These are phyloP conservation scores for Cisticola juncidis DNA, from an alignment of 2,113 vertebrate genomes.

Conservation along the genomic window DNA sequence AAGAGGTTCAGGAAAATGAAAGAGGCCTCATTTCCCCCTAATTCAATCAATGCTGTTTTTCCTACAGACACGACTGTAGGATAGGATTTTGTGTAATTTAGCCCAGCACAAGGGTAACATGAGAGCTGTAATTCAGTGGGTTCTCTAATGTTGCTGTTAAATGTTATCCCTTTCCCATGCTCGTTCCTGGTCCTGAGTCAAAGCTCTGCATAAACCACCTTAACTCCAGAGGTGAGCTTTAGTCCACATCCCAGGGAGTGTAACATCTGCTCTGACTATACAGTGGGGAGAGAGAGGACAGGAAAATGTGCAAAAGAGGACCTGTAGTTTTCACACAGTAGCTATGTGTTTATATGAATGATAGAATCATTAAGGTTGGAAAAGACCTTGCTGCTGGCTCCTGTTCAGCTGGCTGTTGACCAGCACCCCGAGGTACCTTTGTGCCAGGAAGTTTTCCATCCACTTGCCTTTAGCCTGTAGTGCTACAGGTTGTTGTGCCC, in stretches of 20 bases:
- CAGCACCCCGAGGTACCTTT: neutral
- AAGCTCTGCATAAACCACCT: neutral
- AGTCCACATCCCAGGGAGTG: neutral
- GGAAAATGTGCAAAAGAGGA: neutral
- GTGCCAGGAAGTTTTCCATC: neutral
- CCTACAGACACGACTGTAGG: neutral
- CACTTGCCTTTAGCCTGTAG: neutral
- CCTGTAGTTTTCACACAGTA: neutral
- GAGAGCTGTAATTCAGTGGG: neutral
- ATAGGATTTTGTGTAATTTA: neutral
- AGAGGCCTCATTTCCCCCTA: neutral
- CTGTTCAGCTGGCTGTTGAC: neutral
- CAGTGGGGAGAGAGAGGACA: neutral
- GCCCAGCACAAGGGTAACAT: neutral
- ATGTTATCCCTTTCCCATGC: neutral
- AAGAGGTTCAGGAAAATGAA: neutral
- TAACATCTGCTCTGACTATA: neutral
- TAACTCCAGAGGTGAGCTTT: neutral
- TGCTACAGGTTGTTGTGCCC: accelerated
- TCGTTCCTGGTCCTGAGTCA: neutral
- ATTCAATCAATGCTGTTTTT: neutral
- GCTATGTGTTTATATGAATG: neutral
- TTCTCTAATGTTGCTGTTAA: neutral
- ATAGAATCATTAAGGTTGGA: neutral
- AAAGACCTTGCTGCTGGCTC: neutral